Conservation (phyloP, 2,797 vertebrate genomes). For the Sebastes trivittatus region DNA sequence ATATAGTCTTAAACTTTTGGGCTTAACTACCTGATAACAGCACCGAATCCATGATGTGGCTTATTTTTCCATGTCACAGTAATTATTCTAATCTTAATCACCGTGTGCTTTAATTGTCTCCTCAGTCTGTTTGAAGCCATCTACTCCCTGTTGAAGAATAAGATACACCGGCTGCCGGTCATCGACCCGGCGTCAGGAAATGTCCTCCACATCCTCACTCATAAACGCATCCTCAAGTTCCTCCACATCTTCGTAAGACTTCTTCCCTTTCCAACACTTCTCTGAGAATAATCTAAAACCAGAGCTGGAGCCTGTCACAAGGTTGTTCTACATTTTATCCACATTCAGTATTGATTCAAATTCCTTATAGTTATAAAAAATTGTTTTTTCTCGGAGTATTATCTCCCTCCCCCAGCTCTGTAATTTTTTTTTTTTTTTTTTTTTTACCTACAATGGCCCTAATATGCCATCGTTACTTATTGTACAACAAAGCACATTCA, state of each 20-base stretch:
- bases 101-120: constrained; percentile 19
- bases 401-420: no score
- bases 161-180: constrained; percentile 97
- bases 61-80: neutral
- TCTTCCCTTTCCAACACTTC: neutral
- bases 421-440: no score
- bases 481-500: no score
- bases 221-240: constrained; percentile 99
- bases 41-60: no score
- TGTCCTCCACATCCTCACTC: constrained; percentile 98
- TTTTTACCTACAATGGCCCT: no score
- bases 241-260: constrained; percentile 96
- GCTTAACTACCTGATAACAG: neutral
- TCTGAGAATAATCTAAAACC: neutral
- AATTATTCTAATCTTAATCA: neutral
- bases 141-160: constrained; percentile 97
- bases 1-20: accelerated
- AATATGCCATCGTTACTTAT: neutral
- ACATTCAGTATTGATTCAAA: neutral
- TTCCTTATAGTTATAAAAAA: neutral
- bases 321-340: neutral
- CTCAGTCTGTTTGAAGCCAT: constrained; percentile 96
- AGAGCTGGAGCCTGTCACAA: neutral
- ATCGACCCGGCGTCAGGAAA: constrained; percentile 97
- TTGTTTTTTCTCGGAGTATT: no score